Evolutionary conservation across 2,113 vertebrate genomes (phyloP).

Genomic region (Tamias sibiricus): DNA sequence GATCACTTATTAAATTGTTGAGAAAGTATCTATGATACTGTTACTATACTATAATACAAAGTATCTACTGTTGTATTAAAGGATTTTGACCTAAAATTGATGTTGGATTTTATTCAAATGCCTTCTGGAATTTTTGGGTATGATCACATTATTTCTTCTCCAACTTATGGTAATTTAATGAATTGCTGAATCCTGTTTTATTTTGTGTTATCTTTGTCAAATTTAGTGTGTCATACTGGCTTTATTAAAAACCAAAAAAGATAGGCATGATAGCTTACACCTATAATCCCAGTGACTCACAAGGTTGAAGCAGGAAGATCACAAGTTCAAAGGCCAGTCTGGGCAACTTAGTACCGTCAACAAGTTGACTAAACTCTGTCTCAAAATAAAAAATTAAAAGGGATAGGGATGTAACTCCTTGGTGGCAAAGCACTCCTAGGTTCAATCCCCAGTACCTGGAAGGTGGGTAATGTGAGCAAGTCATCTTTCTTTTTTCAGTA

Average conservation of each 20-base stretch:
- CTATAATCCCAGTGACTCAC: no score
- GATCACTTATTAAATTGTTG: background rate
- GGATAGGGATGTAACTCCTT: no score
- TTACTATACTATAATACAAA: no score
- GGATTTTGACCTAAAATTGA: background rate
- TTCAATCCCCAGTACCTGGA: no score
- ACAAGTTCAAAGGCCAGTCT: no score
- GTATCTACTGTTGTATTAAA: background rate
- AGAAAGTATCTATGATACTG: background rate
- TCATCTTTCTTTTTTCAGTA: background rate
- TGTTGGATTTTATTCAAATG: background rate
- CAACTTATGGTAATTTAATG: background rate
- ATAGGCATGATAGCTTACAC: no score
- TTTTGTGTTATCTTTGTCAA: slow-evolving; percentile 4
- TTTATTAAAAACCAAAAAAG: background rate
- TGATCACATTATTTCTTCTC: background rate
- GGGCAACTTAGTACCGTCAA: no score
- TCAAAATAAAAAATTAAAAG: background rate
- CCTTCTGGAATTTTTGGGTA: background rate
- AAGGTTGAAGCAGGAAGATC: no score
- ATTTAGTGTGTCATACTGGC: background rate
- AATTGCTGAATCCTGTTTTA: background rate
- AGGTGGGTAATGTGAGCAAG: rapidly evolving
- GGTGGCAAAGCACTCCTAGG: no score
- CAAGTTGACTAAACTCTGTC: no score